Percentiles rank a stretch among this genome's conserved stretches.
Conservation (phyloP, 2,113 vertebrate genomes). For the Vidua chalybeata region DNA sequence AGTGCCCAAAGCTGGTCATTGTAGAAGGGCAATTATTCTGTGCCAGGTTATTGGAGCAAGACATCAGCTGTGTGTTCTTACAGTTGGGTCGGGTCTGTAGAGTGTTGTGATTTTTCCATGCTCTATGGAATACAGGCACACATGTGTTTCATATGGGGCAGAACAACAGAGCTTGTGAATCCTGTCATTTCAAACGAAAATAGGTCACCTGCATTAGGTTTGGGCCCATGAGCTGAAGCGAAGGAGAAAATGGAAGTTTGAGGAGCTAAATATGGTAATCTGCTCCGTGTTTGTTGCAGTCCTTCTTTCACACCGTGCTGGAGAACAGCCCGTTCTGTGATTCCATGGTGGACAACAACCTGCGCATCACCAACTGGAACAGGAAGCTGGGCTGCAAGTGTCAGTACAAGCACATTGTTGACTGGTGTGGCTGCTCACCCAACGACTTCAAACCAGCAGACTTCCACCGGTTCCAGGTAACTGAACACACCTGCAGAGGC, state of each 20-base stretch:
- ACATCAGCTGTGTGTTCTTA: not conserved
- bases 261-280: not conserved
- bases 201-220: not conserved
- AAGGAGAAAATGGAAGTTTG: not conserved
- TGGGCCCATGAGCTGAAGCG: not conserved
- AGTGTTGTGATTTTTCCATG: not conserved
- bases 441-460: conserved; percentile 93
- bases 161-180: not conserved
- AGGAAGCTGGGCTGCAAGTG: conserved; percentile 93
- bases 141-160: not conserved
- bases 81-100: not conserved
- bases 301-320: conserved; percentile 91
- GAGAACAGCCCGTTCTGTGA: conserved; percentile 89
- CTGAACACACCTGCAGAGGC: not conserved
- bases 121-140: not conserved
- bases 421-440: conserved; percentile 93
- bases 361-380: conserved; percentile 96
- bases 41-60: not conserved
- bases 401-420: conserved; percentile 95
- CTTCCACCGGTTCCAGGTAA: conserved; percentile 97
- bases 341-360: conserved; percentile 94
- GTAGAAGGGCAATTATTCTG: not conserved
- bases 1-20: not conserved
- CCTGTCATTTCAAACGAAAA: not conserved
- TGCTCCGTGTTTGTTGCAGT: conserved; percentile 61